A percentile compares a stretch with the other conserved stretches of the same genome.
Evolutionary conservation across 2,888 invertebrate species (phyloP).

Genomic region (Carpatolechia fugitivella): DNA sequence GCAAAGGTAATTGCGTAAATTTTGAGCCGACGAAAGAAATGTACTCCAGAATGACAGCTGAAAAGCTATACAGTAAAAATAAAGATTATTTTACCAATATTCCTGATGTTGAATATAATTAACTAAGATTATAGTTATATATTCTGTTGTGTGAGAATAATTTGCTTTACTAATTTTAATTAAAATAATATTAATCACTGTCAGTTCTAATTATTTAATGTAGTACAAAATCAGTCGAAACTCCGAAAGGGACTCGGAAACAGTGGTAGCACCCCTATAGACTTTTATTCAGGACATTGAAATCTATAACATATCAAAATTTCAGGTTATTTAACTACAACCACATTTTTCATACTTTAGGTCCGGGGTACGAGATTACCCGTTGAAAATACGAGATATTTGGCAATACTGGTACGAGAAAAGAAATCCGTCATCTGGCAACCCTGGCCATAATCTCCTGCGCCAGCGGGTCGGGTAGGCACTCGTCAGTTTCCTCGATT

Average conservation of each 20-base stretch:
- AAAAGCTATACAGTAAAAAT: conserved; percentile 12
- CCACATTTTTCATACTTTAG: too few species aligned
- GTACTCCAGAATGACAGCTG: conserved; percentile 9
- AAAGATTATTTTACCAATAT: conserved; percentile 1
- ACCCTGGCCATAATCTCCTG: too few species aligned
- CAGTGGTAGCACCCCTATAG: too few species aligned
- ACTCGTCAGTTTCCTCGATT: too few species aligned
- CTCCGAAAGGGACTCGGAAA: too few species aligned
- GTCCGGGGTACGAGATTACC: background rate
- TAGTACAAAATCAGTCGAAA: too few species aligned
- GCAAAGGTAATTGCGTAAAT: conserved; percentile 15
- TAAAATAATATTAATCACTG: background rate
- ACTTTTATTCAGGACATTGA: background rate
- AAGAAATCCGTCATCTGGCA: background rate
- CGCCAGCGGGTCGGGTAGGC: too few species aligned
- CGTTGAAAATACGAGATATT: background rate
- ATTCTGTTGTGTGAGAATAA: background rate
- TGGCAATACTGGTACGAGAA: background rate
- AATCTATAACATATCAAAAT: background rate
- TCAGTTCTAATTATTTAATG: too few species aligned
- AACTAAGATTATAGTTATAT: background rate
- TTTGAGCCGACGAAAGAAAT: conserved; percentile 18
- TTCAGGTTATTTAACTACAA: background rate
- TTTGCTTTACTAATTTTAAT: background rate
- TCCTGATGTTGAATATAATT: background rate